phyloP scores from a whole-genome alignment of 1,140 invertebrate genomes.

The Mya arenaria region DNA sequence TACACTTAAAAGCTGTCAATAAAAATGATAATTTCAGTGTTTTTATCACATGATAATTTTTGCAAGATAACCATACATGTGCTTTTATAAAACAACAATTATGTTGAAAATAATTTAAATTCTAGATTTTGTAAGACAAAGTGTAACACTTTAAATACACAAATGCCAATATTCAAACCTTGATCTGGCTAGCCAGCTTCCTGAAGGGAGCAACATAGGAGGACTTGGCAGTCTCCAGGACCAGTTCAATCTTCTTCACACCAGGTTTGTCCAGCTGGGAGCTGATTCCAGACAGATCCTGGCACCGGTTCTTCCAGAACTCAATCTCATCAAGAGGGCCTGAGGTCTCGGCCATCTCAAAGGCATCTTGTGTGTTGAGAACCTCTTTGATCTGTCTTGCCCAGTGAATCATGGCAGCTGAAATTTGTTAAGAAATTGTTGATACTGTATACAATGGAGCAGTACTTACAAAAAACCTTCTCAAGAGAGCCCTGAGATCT shows the following conservation, averaged over 20 bases:
- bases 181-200: constrained; percentile 80
- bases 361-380: constrained; percentile 87
- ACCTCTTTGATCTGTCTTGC: constrained; percentile 91
- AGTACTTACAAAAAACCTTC: no score
- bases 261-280: constrained; percentile 88
- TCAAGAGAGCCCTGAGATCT: constrained; percentile 89
- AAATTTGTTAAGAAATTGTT: no score
- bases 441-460: no score
- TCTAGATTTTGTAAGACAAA: no score
- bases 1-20: no score
- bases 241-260: constrained; percentile 87
- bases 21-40: no score
- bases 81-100: no score
- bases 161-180: constrained; percentile 67
- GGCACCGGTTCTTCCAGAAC: constrained; percentile 92
- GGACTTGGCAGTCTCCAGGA: constrained; percentile 88
- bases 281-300: constrained; percentile 89
- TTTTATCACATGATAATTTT: no score
- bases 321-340: constrained; percentile 92
- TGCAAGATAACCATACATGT: no score
- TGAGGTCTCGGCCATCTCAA: constrained; percentile 86
- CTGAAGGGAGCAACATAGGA: constrained; percentile 89
- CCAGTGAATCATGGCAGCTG: constrained; percentile 91
- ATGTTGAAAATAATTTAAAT: no score
- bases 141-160: no score